Conservation (phyloP, 2,888 invertebrate genomes). For the Embidobia sp. region DNA sequence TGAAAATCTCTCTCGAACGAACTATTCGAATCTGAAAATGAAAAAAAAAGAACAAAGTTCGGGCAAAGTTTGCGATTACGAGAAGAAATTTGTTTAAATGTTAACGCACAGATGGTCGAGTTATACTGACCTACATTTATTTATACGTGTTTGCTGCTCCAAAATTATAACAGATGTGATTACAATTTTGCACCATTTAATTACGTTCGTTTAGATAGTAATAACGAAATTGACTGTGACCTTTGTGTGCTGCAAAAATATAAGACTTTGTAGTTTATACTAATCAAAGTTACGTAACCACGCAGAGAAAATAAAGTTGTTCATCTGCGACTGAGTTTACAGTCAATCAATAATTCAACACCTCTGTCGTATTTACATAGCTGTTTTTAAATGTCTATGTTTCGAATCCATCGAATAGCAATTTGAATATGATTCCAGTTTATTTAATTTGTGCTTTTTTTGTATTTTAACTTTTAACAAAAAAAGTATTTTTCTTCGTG, state of each 20-base stretch:
- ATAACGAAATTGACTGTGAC: conserved; percentile 1
- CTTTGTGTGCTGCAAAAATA: conserved; percentile 6
- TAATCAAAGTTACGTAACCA: conserved; percentile 22
- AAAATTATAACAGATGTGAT: conserved; percentile 6
- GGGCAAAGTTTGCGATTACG: conserved; percentile 3
- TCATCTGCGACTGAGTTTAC: conserved; percentile 21
- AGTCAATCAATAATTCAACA: no score
- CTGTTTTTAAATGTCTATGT: no score
- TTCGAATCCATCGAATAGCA: no score
- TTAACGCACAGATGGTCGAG: conserved; percentile 12
- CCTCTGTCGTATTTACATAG: no score
- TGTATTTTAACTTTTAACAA: no score
- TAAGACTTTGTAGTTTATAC: background rate
- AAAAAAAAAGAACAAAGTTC: no score
- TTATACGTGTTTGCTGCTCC: conserved; percentile 12
- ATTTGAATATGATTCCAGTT: no score
- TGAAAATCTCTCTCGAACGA: no score
- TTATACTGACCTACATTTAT: conserved; percentile 34
- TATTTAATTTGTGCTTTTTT: no score
- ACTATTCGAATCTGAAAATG: no score
- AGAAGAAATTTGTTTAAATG: conserved; percentile 22
- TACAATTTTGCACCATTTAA: background rate
- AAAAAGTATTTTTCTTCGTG: no score
- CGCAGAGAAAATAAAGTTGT: conserved; percentile 14
- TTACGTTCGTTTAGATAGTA: conserved; percentile 2